A percentile compares a stretch with the other conserved stretches of the same genome.
phyloP scores from a whole-genome alignment of 2,888 invertebrate species.

The Sinopyrophorus schimmeli region DNA sequence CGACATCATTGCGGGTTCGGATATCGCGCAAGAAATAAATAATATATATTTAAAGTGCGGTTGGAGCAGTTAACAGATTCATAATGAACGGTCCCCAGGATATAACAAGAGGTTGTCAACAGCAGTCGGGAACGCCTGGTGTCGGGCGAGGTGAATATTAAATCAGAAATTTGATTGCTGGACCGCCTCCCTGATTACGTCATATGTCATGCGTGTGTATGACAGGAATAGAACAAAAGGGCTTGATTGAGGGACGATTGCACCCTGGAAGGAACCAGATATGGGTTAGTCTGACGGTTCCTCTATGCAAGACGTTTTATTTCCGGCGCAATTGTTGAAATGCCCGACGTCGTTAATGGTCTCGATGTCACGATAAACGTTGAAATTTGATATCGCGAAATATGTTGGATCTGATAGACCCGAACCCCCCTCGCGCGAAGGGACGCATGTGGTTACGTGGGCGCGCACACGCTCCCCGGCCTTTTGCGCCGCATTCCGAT shows the following conservation, averaged over 20 bases:
- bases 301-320: slow-evolving; percentile 44
- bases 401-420: slow-evolving; percentile 22
- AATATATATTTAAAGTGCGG: slow-evolving; percentile 50
- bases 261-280: slow-evolving; percentile 40
- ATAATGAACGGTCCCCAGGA: slow-evolving; percentile 43
- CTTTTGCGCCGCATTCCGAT: no score
- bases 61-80: slow-evolving; percentile 50
- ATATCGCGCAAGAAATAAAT: slow-evolving; percentile 22
- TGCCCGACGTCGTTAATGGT: slow-evolving; percentile 31
- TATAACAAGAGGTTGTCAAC: slow-evolving; percentile 52
- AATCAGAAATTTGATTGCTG: slow-evolving; percentile 56
- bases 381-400: slow-evolving; percentile 28
- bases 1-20: slow-evolving; percentile 20
- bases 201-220: slow-evolving; percentile 54
- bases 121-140: slow-evolving; percentile 51
- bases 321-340: slow-evolving; percentile 43
- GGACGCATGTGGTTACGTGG: no score
- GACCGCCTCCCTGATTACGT: slow-evolving; percentile 55
- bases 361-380: slow-evolving; percentile 29
- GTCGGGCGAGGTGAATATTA: slow-evolving; percentile 54
- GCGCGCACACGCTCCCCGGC: slow-evolving; percentile 1
- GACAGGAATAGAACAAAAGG: slow-evolving; percentile 53
- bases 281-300: slow-evolving; percentile 35
- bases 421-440: no score
- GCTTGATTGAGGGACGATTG: slow-evolving; percentile 52